Percentiles rank a stretch among this genome's conserved stretches.
phyloP scores from a whole-genome alignment of 2,113 vertebrate species.

The Empidonax alnorum region DNA sequence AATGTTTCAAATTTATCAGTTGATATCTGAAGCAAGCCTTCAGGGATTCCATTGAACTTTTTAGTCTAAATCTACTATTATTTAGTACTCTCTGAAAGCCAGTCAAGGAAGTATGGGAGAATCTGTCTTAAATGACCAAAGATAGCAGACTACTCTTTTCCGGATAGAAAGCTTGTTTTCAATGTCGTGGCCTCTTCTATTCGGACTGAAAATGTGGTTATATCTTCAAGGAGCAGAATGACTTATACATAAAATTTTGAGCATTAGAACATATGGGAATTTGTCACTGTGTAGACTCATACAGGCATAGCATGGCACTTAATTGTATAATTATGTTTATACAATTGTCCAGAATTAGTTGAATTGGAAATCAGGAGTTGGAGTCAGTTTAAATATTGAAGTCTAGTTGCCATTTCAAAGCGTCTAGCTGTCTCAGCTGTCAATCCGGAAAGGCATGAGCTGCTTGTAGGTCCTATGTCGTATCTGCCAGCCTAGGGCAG shows the following conservation, averaged over 20 bases:
- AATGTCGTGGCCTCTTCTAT: background rate
- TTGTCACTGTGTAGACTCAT: background rate
- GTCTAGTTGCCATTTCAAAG: background rate
- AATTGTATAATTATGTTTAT: background rate
- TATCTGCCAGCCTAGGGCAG: background rate
- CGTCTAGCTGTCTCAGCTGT: background rate
- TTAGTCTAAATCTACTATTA: background rate
- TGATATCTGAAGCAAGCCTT: background rate
- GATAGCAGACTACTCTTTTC: background rate
- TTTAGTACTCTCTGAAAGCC: background rate
- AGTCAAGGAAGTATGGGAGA: background rate
- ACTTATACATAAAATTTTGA: background rate
- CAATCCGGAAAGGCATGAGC: conserved; percentile 12
- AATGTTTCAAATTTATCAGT: background rate
- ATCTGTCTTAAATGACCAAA: background rate
- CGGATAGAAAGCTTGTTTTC: background rate
- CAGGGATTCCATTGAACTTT: background rate
- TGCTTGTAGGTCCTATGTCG: conserved; percentile 27
- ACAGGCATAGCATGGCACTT: background rate
- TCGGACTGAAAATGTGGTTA: background rate
- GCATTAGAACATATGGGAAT: background rate
- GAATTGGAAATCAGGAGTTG: background rate
- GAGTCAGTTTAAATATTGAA: background rate
- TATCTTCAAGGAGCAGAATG: background rate
- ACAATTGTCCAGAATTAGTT: background rate